phyloP scores from a whole-genome alignment of 2,797 vertebrate species.

The Sparidentex hasta region DNA sequence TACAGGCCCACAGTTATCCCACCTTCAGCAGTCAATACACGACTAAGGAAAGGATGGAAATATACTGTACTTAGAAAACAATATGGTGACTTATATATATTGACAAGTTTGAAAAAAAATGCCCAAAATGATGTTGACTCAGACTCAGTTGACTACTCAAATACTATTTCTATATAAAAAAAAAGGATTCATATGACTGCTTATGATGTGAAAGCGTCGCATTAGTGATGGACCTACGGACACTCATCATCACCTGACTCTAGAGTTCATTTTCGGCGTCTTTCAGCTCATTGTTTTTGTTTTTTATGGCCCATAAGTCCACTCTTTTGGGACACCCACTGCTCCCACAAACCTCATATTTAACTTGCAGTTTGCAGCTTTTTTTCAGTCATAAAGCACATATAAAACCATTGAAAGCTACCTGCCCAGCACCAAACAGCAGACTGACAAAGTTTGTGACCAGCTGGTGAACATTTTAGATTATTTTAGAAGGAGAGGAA shows the following conservation, averaged over 20 bases:
- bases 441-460: not conserved
- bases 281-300: not conserved
- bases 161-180: not conserved
- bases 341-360: not conserved
- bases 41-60: not conserved
- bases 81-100: not conserved
- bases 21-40: not conserved
- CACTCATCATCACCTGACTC: not conserved
- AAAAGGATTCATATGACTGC: too few relatives aligned
- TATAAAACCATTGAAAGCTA: not conserved
- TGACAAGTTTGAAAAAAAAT: constrained; percentile 16
- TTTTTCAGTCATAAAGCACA: not conserved
- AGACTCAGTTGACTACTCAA: not conserved
- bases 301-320: too few relatives aligned
- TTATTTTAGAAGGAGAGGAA: too few relatives aligned
- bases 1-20: constrained; percentile 19
- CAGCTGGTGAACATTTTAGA: not conserved
- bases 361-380: not conserved
- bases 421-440: not conserved
- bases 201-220: not conserved
- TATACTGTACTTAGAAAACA: not conserved
- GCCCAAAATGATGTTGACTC: not conserved
- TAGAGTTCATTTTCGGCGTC: not conserved
- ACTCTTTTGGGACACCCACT: not conserved
- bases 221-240: not conserved